Evolutionary conservation across 1,140 invertebrate species (phyloP).

Genomic region (Apolygus lucorum): DNA sequence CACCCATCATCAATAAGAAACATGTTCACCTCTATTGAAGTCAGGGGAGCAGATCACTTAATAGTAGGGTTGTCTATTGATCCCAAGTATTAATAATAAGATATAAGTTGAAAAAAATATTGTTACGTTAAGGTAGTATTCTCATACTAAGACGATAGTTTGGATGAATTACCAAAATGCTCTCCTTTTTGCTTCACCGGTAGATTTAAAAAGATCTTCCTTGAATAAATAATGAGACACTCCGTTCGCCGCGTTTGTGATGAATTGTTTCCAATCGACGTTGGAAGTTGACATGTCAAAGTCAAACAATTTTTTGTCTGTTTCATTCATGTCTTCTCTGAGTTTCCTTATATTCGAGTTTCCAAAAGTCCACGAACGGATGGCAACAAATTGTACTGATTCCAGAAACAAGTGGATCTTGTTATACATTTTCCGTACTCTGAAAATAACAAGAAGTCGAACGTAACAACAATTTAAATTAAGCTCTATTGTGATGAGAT

Average conservation of each 20-base stretch:
- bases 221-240: not conserved
- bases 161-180: not conserved
- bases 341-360: constrained; percentile 57
- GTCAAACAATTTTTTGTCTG: constrained; percentile 56
- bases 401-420: constrained; percentile 62
- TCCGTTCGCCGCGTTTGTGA: not conserved
- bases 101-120: too few species aligned
- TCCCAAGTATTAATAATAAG: too few species aligned
- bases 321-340: constrained; percentile 46
- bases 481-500: too few species aligned
- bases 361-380: constrained; percentile 58
- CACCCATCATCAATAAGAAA: too few species aligned
- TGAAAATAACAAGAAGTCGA: constrained; percentile 40
- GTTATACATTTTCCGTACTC: constrained; percentile 60
- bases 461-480: too few species aligned
- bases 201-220: not conserved
- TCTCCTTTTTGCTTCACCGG: not conserved
- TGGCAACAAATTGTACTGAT: constrained; percentile 61
- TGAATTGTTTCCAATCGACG: constrained; percentile 44
- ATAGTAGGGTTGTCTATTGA: too few species aligned
- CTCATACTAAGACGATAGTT: too few species aligned
- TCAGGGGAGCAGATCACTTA: too few species aligned
- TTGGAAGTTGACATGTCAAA: constrained; percentile 52
- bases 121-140: too few species aligned
- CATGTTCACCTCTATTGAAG: too few species aligned